phyloP scores from a whole-genome alignment of 2,113 vertebrate genomes.

The Podilymbus podiceps region DNA sequence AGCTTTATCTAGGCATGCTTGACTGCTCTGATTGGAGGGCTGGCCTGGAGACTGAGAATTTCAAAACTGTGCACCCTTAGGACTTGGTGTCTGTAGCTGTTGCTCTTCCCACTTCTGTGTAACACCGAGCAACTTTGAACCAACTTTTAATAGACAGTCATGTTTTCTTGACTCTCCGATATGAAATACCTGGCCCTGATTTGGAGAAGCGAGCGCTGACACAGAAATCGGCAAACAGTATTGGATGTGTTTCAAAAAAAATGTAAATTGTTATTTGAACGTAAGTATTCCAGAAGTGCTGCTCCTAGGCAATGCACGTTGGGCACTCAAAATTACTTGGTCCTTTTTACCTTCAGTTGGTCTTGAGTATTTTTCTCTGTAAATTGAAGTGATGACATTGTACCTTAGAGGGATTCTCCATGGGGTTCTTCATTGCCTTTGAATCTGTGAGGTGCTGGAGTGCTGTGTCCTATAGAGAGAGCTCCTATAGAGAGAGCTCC shows the following conservation, averaged over 20 bases:
- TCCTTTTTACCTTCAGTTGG: background rate
- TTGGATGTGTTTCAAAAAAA: background rate
- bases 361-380: background rate
- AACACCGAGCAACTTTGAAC: background rate
- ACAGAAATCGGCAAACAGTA: background rate
- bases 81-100: background rate
- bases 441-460: background rate
- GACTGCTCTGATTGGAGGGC: background rate
- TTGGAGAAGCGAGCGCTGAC: background rate
- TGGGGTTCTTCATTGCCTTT: background rate
- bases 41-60: background rate
- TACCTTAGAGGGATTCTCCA: background rate
- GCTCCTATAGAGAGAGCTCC: background rate
- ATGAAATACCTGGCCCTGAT: background rate
- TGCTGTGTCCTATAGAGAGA: background rate
- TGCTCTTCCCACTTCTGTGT: background rate
- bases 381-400: background rate
- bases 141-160: background rate
- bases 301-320: background rate
- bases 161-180: background rate
- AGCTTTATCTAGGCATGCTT: background rate
- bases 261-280: background rate
- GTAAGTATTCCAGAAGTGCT: accelerated
- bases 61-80: background rate
- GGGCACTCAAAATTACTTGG: background rate